phyloP scores from a whole-genome alignment of 2,888 invertebrate genomes.

The Cancer borealis region DNA sequence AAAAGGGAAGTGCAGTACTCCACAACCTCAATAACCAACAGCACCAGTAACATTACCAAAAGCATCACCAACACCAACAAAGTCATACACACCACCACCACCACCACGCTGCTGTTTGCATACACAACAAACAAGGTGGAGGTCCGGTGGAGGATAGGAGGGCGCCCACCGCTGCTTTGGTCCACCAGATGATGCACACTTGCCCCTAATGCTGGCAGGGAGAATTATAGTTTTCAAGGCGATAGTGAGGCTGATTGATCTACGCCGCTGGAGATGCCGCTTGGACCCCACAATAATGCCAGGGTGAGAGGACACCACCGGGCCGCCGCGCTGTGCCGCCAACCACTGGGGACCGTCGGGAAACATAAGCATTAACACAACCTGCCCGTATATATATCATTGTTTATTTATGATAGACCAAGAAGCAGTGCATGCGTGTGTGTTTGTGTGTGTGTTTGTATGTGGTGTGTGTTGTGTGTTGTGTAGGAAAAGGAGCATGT shows the following conservation, averaged over 20 bases:
- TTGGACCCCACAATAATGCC: background rate
- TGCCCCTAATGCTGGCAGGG: constrained; percentile 1
- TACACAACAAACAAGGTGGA: background rate
- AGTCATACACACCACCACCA: background rate
- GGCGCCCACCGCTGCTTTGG: background rate
- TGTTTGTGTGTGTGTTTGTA: constrained; percentile 15
- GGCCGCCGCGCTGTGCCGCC: constrained; percentile 33
- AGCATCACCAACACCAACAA: background rate
- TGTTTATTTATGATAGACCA: constrained; percentile 35
- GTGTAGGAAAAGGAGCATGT: constrained; percentile 13
- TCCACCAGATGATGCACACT: constrained; percentile 27
- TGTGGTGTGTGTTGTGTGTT: constrained; percentile 32
- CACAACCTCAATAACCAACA: background rate
- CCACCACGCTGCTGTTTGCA: background rate
- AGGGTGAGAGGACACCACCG: background rate
- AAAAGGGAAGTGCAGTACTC: background rate
- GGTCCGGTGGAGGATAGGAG: background rate
- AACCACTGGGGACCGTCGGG: constrained; percentile 7
- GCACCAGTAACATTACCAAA: background rate
- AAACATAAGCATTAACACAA: constrained; percentile 3
- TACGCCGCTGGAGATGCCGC: constrained; percentile 21
- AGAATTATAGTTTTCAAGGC: constrained; percentile 36
- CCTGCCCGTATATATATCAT: background rate
- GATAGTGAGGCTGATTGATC: constrained; percentile 43
- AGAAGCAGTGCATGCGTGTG: background rate